phyloP scores from a whole-genome alignment of 1,140 invertebrate genomes.

The Calycopis cecrops region DNA sequence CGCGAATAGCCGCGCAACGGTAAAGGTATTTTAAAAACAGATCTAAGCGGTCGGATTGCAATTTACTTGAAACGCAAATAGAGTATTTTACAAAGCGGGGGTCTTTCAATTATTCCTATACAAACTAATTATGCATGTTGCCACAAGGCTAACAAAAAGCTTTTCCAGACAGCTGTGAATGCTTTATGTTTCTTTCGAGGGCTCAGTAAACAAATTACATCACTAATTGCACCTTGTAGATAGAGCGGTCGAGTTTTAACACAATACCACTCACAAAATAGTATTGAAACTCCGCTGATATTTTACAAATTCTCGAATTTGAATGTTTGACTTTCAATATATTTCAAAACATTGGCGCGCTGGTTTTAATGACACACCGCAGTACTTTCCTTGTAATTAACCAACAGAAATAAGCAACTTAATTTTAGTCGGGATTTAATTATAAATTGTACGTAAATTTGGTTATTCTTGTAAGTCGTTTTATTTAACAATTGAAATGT shows the following conservation, averaged over 20 bases:
- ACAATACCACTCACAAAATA: background rate
- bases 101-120: conserved; percentile 1
- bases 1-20: background rate
- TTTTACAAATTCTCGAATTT: no score
- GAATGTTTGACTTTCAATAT: no score
- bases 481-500: no score
- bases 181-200: conserved; percentile 4
- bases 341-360: no score
- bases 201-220: conserved; percentile 16
- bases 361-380: no score
- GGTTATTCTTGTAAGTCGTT: no score
- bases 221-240: conserved; percentile 14
- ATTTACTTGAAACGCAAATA: conserved; percentile 1
- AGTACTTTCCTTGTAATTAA: no score
- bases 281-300: no score
- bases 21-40: background rate
- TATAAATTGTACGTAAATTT: no score
- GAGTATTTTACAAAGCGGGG: background rate
- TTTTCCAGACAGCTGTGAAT: conserved; percentile 11
- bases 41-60: background rate
- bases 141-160: conserved; percentile 11
- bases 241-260: background rate
- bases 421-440: no score
- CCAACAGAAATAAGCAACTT: no score
- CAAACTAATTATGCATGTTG: conserved; percentile 12